Percentiles rank a stretch among this genome's conserved stretches.
These are phyloP conservation scores for Crotalus tigris DNA, from an alignment of 2,113 vertebrate genomes.

Conservation along the genomic window DNA sequence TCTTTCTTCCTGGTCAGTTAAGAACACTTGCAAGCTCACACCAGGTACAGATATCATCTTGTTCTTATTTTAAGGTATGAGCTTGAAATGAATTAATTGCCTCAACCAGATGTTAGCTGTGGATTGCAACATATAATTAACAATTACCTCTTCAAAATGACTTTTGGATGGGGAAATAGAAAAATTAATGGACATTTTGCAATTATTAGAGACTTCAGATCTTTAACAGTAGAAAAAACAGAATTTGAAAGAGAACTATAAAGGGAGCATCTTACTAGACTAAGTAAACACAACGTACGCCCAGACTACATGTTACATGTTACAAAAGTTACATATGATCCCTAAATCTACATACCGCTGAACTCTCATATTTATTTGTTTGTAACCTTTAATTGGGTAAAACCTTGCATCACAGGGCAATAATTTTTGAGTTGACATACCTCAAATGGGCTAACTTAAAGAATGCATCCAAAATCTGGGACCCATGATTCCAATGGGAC, in stretches of 20 bases:
- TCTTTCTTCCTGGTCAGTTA: neutral
- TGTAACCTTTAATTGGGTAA: no score
- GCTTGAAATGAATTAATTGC: neutral
- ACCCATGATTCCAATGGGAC: no score
- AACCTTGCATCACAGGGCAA: no score
- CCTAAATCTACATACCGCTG: neutral
- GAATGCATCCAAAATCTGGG: no score
- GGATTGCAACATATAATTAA: neutral
- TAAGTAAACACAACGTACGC: no score
- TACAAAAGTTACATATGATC: neutral
- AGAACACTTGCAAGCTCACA: neutral
- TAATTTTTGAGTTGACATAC: no score
- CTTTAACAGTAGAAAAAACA: neutral
- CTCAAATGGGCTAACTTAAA: no score
- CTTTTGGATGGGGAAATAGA: neutral
- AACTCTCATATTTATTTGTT: no score
- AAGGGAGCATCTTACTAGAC: no score
- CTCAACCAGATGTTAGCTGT: neutral
- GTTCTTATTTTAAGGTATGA: neutral
- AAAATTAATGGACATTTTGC: neutral
- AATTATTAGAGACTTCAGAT: neutral
- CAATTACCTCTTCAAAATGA: neutral
- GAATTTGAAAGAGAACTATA: neutral
- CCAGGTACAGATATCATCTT: neutral
- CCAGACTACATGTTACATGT: neutral